Conservation (phyloP, 1,140 invertebrate genomes). For the Pygmarrhopalites habei region DNA sequence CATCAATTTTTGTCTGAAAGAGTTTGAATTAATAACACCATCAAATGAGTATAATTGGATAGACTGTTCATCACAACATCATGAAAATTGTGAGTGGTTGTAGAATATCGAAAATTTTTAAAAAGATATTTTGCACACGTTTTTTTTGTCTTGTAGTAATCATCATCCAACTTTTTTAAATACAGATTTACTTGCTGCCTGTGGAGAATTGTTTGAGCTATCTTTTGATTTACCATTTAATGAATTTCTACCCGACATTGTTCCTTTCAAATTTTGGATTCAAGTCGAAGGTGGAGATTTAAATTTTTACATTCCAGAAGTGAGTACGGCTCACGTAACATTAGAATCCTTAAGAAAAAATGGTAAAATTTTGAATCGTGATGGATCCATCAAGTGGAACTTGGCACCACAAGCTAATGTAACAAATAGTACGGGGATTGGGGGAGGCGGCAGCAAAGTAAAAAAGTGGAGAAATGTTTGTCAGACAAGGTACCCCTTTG, state of each 20-base stretch:
- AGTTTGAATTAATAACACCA: conserved; percentile 89
- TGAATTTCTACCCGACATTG: conserved; percentile 80
- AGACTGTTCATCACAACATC: conserved; percentile 88
- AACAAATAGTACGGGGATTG: background rate
- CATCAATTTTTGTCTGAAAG: conserved; percentile 81
- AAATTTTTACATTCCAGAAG: conserved; percentile 80
- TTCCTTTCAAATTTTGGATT: conserved; percentile 84
- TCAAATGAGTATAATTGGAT: conserved; percentile 99
- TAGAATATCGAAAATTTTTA: background rate
- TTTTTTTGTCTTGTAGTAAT: no score
- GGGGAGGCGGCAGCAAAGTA: conserved; percentile 42
- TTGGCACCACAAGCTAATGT: background rate
- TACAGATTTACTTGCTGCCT: conserved; percentile 77
- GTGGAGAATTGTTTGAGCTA: conserved; percentile 84
- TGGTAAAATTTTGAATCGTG: conserved; percentile 71
- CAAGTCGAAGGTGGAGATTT: conserved; percentile 85
- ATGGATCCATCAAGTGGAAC: conserved; percentile 49
- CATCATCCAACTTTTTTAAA: conserved; percentile 41
- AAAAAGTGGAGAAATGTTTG: conserved; percentile 84
- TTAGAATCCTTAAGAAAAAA: conserved; percentile 79
- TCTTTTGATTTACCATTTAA: conserved; percentile 86
- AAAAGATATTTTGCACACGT: no score
- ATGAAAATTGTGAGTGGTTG: conserved; percentile 66
- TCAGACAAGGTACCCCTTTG: conserved; percentile 55
- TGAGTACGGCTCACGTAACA: conserved; percentile 75